These are phyloP conservation scores for Neoaliturus tenellus DNA, from an alignment of 2,888 invertebrate species.

Conservation along the genomic window DNA sequence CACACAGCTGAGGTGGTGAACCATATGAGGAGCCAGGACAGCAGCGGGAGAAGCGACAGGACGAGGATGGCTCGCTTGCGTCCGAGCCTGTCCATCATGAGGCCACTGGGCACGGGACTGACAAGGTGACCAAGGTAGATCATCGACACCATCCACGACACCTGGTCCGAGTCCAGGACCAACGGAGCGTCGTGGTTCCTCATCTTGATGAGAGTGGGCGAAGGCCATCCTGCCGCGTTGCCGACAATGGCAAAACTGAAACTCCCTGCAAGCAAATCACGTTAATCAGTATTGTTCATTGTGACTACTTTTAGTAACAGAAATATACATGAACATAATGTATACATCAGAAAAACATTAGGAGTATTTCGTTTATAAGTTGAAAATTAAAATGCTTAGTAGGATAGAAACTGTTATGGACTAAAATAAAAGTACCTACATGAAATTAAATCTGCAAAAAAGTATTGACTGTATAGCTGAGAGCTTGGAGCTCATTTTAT, in stretches of 20 bases:
- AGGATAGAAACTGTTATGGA: too few species aligned
- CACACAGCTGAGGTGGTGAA: slow-evolving; percentile 57
- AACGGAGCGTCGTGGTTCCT: slow-evolving; percentile 59
- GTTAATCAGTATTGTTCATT: too few species aligned
- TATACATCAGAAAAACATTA: too few species aligned
- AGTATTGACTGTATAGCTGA: too few species aligned
- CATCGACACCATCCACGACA: slow-evolving; percentile 66
- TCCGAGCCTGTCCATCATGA: slow-evolving; percentile 64
- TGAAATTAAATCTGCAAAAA: too few species aligned
- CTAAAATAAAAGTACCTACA: too few species aligned
- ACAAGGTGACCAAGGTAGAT: slow-evolving; percentile 65
- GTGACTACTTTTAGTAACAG: too few species aligned
- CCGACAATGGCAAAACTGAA: slow-evolving; percentile 60
- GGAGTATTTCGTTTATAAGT: too few species aligned
- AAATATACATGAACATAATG: too few species aligned
- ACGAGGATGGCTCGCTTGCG: slow-evolving; percentile 62
- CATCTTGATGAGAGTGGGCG: slow-evolving; percentile 61
- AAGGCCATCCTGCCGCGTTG: slow-evolving; percentile 63
- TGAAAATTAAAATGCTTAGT: too few species aligned
- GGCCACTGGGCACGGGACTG: slow-evolving; percentile 64
- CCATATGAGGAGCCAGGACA: slow-evolving; percentile 64
- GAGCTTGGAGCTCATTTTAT: too few species aligned
- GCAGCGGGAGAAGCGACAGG: slow-evolving; percentile 61
- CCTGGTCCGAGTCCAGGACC: slow-evolving; percentile 60
- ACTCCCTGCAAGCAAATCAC: slow-evolving; percentile 53